These are phyloP conservation scores for Orchesellides sinensis DNA, from an alignment of 2,888 invertebrate genomes.

Conservation along the genomic window DNA sequence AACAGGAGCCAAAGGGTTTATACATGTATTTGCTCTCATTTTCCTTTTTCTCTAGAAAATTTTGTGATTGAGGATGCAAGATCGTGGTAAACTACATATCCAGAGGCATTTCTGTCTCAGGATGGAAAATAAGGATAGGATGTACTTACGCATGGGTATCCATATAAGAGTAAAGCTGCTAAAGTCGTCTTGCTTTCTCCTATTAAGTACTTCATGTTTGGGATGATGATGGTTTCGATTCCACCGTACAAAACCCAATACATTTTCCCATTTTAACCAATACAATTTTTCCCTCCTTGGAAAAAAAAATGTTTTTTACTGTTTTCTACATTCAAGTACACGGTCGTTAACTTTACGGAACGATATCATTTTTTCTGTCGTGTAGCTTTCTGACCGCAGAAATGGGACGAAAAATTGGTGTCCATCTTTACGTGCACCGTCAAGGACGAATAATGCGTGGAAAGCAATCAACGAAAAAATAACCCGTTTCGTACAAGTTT, in stretches of 20 bases:
- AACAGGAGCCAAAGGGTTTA: slow-evolving; percentile 36
- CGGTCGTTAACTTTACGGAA: slow-evolving; percentile 32
- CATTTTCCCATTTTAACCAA: slow-evolving; percentile 5
- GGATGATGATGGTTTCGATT: slow-evolving; percentile 21
- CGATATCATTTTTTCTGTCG: slow-evolving; percentile 10
- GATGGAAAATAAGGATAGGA: background rate
- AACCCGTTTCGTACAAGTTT: too few species aligned
- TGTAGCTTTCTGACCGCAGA: slow-evolving; percentile 7
- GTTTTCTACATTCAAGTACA: slow-evolving; percentile 2
- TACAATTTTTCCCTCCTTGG: slow-evolving; percentile 4
- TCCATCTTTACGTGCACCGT: too few species aligned
- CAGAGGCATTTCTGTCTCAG: slow-evolving; percentile 20
- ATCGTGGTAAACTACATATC: slow-evolving; percentile 34
- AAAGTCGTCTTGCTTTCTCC: slow-evolving; percentile 4
- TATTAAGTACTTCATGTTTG: background rate
- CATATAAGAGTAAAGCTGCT: background rate
- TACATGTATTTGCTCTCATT: slow-evolving; percentile 8
- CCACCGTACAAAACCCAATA: slow-evolving; percentile 9
- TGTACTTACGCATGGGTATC: background rate
- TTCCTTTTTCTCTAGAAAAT: slow-evolving; percentile 15
- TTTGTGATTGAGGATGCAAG: slow-evolving; percentile 39
- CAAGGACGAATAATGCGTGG: too few species aligned
- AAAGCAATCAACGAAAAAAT: too few species aligned
- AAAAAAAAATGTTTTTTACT: slow-evolving; percentile 7
- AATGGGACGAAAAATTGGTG: background rate